Evolutionary conservation across 2,113 vertebrate species (phyloP).

Genomic region (Cairina moschata): DNA sequence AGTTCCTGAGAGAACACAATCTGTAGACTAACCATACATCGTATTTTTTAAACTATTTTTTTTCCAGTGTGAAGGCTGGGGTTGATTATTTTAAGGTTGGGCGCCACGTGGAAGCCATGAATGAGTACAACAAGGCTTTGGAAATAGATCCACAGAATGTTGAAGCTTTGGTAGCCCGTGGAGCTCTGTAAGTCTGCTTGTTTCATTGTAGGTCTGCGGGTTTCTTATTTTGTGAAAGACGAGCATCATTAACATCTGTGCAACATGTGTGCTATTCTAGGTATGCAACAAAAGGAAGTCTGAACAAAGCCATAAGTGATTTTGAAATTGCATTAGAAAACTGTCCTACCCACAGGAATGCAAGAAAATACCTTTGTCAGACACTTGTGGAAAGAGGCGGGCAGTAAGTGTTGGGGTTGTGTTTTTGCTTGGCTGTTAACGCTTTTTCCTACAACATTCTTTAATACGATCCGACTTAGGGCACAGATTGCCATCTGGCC

Average conservation of each 20-base stretch:
- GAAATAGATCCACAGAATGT: conserved; percentile 95
- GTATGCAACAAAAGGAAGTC: conserved; percentile 95
- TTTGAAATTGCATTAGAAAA: conserved; percentile 93
- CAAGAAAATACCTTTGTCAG: conserved; percentile 97
- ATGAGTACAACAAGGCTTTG: conserved; percentile 97
- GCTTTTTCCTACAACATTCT: not conserved
- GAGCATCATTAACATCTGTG: fast-evolving
- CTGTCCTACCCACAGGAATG: conserved; percentile 94
- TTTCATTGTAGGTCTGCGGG: not conserved
- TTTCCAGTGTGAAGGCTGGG: conserved; percentile 89
- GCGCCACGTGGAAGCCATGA: conserved; percentile 95
- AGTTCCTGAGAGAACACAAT: not conserved
- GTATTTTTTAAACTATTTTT: not conserved
- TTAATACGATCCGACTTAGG: not conserved
- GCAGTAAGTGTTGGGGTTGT: conserved; percentile 83
- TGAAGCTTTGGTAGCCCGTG: conserved; percentile 96
- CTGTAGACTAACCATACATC: not conserved
- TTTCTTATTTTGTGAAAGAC: not conserved
- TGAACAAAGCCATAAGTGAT: conserved; percentile 93
- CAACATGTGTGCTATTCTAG: conserved; percentile 64
- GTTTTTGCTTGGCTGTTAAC: not conserved
- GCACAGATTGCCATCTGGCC: not conserved
- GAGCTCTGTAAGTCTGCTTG: conserved; percentile 87
- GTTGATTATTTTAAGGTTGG: conserved; percentile 95
- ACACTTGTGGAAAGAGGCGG: conserved; percentile 95